Percentiles rank a stretch among this genome's conserved stretches.
Evolutionary conservation across 2,888 invertebrate species (phyloP).

Genomic region (Hyposoter dolosus): DNA sequence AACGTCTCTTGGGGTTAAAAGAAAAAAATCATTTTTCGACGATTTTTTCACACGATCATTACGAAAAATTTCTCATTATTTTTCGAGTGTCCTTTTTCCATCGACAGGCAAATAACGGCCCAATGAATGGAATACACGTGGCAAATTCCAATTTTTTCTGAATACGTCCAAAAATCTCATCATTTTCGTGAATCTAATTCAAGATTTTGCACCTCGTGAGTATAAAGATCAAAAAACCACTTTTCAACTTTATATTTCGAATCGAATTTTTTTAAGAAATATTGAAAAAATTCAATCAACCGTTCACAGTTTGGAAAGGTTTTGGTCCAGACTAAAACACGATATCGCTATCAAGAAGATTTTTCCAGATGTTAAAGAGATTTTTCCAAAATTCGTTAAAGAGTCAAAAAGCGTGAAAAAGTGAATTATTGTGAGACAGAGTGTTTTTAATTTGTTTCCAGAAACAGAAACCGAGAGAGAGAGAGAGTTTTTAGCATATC

Average conservation of each 20-base stretch:
- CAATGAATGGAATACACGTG: no score
- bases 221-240: background rate
- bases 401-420: background rate
- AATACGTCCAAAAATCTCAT: background rate
- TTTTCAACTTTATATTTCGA: background rate
- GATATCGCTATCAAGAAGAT: background rate
- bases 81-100: background rate
- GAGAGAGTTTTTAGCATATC: slow-evolving; percentile 55
- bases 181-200: background rate
- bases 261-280: no score
- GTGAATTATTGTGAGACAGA: background rate
- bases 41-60: background rate
- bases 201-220: background rate
- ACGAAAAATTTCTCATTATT: background rate
- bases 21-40: background rate
- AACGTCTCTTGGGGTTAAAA: slow-evolving; percentile 4
- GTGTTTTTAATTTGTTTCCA: slow-evolving; percentile 1
- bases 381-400: background rate
- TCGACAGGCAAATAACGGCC: background rate
- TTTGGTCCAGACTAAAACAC: background rate
- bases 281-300: no score
- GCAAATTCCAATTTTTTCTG: background rate
- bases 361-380: background rate
- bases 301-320: background rate
- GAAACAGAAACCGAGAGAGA: slow-evolving; percentile 16